Conservation (phyloP, 2,888 invertebrate species). For the Megamerina dolium region DNA sequence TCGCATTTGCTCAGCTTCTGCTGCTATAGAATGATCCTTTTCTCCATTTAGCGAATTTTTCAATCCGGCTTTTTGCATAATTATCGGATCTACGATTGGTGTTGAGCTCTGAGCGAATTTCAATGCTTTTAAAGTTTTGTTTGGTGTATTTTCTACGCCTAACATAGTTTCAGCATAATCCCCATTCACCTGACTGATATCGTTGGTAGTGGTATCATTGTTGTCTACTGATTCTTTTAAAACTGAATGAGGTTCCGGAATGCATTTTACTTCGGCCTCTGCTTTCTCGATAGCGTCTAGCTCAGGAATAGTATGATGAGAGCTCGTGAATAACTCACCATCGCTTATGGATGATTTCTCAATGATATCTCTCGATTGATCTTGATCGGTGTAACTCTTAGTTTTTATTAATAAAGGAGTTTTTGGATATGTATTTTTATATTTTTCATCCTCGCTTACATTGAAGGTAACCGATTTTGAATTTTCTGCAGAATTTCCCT, state of each 20-base stretch:
- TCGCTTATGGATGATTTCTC: constrained; percentile 9
- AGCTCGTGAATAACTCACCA: constrained; percentile 4
- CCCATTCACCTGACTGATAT: constrained; percentile 1
- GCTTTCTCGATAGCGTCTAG: constrained; percentile 1
- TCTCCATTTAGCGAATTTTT: background rate
- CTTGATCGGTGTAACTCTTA: constrained; percentile 21
- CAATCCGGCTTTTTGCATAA: background rate
- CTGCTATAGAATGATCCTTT: background rate
- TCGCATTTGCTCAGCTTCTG: background rate
- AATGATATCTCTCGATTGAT: too few species aligned
- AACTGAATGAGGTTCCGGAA: too few species aligned
- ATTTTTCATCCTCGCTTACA: constrained; percentile 12
- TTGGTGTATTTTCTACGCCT: constrained; percentile 12
- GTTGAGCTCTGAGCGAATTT: constrained; percentile 16
- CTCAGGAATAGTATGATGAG: constrained; percentile 8
- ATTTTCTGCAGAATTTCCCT: constrained; percentile 3
- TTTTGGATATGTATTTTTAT: constrained; percentile 31
- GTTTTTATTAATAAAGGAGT: constrained; percentile 29
- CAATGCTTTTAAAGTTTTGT: constrained; percentile 13
- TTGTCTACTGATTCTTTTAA: constrained; percentile 7
- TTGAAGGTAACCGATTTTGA: constrained; percentile 29
- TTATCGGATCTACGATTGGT: constrained; percentile 3
- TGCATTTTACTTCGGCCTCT: background rate
- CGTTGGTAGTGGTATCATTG: background rate
- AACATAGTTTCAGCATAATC: constrained; percentile 7